Evolutionary conservation across 30 jellyfish, hydroid and myxozoan species (phyloP), one percentile per base, ranked within the genome.

Genomic region (Hydractinia symbiolongicarpus): DNA sequence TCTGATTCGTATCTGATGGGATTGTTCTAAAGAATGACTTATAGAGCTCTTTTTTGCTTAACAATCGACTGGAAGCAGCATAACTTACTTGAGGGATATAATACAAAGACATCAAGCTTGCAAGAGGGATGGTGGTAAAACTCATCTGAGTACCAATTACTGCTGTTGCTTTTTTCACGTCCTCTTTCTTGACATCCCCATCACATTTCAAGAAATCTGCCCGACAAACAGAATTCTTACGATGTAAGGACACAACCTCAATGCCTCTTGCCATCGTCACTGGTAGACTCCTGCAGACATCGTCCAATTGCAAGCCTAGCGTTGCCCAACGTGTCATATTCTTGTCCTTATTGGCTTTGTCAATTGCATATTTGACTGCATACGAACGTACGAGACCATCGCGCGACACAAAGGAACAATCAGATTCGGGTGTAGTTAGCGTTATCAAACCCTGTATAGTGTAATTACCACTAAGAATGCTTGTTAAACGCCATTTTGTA

Each of bases 11-110:
- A 66, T 90, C 97, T 16, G 97, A 88, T 7, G 97, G 97, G 20
- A 90, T 90, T 30, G 97, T 90, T 50, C 97, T 84, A 55, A 90
- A 90, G 67, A 90, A 90, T 8, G 97, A 90, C 71, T 82, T 86
- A 70, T 90, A 90, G 8, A 90, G 74, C 49, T 90, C 87, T 30
- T 81, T 70, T 74, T 86, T 85, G 66, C 94, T 86, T 54, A 90
- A 79, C 86, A 86, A 78, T 4, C 97, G 81, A 77, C 97, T 90
- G 10, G 96, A 81, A 8, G 97, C 96, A 54, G 91, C 95, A 84
- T 68, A 83, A 60, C 97, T 90, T 57, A 90, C 57, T 57, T 90
- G 97, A 9, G 97, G 97, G 13, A 90, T 86, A 56, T 56, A 56
- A 72, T 85, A 86, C 21, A 90, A 76, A 4, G 95, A 86, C 88